phyloP scores from a whole-genome alignment of 2,888 invertebrate genomes.

The Syrista parreyssii region DNA sequence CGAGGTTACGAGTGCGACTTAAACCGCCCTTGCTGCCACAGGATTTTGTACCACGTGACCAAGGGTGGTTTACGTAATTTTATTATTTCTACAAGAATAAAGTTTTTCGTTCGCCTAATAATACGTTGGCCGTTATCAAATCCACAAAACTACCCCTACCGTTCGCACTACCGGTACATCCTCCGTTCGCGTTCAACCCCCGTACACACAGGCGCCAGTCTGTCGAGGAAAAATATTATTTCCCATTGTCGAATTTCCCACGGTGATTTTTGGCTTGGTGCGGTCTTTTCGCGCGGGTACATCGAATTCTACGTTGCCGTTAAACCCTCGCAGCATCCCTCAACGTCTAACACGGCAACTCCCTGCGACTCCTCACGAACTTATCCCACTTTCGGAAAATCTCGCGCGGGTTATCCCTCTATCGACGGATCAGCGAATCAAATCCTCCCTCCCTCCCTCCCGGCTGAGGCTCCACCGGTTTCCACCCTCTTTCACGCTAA shows the following conservation, averaged over 20 bases:
- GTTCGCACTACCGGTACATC: constrained; percentile 12
- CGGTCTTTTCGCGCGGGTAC: constrained; percentile 9
- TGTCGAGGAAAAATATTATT: background rate
- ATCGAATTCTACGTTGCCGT: background rate
- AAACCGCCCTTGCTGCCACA: background rate
- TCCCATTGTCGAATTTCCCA: constrained; percentile 13
- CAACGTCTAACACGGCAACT: background rate
- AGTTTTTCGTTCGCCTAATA: constrained; percentile 11
- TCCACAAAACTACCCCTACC: constrained; percentile 17
- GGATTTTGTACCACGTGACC: background rate
- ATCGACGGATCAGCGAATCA: background rate
- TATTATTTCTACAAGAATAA: background rate
- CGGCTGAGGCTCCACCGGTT: background rate
- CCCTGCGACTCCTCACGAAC: background rate
- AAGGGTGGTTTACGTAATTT: background rate
- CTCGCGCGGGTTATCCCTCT: background rate
- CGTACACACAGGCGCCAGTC: background rate
- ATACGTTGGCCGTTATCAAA: constrained; percentile 33
- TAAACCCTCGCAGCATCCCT: background rate
- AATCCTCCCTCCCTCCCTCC: background rate
- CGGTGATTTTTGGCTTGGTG: background rate
- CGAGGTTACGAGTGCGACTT: background rate
- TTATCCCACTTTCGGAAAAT: background rate
- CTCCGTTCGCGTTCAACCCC: background rate
- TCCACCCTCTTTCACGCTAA: background rate